Evolutionary conservation across 1,140 invertebrate species (phyloP).

Genomic region (Vanessa atalanta): DNA sequence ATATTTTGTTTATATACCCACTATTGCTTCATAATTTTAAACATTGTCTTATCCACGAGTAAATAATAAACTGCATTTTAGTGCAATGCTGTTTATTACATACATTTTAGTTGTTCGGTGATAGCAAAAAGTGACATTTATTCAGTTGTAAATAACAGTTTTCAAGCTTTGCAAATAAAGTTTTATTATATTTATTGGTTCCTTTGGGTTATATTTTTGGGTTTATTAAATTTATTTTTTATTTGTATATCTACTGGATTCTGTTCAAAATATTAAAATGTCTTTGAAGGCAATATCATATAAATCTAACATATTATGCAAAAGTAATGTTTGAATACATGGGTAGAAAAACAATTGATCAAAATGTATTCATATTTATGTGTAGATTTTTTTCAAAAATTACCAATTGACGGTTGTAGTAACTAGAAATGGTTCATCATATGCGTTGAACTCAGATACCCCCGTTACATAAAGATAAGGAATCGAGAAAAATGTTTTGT

Average conservation of each 20-base stretch:
- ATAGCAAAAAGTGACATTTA: conserved; percentile 38
- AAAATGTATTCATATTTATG: no score
- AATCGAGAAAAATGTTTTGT: conserved; percentile 39
- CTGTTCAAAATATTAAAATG: no score
- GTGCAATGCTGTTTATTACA: conserved; percentile 20
- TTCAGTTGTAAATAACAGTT: conserved; percentile 45
- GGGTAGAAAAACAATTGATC: no score
- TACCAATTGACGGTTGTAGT: conserved; percentile 10
- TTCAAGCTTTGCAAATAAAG: neutral
- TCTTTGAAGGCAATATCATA: neutral
- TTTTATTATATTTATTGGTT: no score
- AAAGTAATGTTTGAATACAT: no score
- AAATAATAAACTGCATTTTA: conserved; percentile 47
- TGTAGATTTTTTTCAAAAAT: neutral
- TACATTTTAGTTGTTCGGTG: conserved; percentile 40
- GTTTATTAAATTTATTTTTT: no score
- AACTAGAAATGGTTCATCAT: conserved; percentile 41
- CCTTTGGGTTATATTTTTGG: no score
- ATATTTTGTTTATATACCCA: conserved; percentile 11
- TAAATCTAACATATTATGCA: neutral
- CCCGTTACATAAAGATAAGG: conserved; percentile 42
- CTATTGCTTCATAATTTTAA: conserved; percentile 1
- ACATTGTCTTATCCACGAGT: conserved; percentile 10
- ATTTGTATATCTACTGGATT: no score
- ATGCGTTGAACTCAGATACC: conserved; percentile 54